These are phyloP conservation scores for Palloptera scutellata DNA, from an alignment of 2,888 invertebrate genomes.

Conservation along the genomic window DNA sequence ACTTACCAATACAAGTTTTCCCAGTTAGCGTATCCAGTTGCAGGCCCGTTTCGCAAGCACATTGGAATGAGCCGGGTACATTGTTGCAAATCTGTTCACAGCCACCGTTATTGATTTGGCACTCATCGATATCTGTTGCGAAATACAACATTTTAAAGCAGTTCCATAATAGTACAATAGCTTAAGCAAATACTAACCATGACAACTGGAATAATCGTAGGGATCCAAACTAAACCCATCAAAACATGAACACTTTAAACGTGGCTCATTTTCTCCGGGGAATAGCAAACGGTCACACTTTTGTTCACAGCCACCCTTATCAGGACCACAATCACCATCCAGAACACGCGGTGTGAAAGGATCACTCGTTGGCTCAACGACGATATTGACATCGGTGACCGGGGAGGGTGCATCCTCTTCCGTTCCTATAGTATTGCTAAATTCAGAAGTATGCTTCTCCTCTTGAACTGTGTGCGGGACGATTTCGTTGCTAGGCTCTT, in stretches of 20 bases:
- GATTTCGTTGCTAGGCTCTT: slow-evolving; percentile 38
- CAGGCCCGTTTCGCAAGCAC: slow-evolving; percentile 67
- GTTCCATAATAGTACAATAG: slow-evolving; percentile 14
- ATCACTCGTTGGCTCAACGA: slow-evolving; percentile 49
- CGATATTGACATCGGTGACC: slow-evolving; percentile 46
- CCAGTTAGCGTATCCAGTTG: slow-evolving; percentile 64
- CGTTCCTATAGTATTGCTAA: slow-evolving; percentile 5
- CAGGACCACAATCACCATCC: slow-evolving; percentile 60
- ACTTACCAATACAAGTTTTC: slow-evolving; percentile 66
- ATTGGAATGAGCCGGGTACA: slow-evolving; percentile 68
- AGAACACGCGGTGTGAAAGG: slow-evolving; percentile 54
- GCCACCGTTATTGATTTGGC: slow-evolving; percentile 66
- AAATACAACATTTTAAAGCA: background rate
- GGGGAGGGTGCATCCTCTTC: background rate
- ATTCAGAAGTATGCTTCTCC: slow-evolving; percentile 17
- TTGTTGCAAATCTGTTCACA: slow-evolving; percentile 69
- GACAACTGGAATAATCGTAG: slow-evolving; percentile 59
- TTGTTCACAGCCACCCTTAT: slow-evolving; percentile 67
- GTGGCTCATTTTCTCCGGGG: slow-evolving; percentile 59
- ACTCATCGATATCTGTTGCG: slow-evolving; percentile 68
- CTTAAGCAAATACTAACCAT: slow-evolving; percentile 51
- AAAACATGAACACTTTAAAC: slow-evolving; percentile 58
- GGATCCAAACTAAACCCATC: slow-evolving; percentile 65
- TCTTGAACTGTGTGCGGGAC: slow-evolving; percentile 7
- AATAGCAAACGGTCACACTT: slow-evolving; percentile 62